Evolutionary conservation across 2,888 invertebrate genomes (phyloP).

Genomic region (Tipula confusa): DNA sequence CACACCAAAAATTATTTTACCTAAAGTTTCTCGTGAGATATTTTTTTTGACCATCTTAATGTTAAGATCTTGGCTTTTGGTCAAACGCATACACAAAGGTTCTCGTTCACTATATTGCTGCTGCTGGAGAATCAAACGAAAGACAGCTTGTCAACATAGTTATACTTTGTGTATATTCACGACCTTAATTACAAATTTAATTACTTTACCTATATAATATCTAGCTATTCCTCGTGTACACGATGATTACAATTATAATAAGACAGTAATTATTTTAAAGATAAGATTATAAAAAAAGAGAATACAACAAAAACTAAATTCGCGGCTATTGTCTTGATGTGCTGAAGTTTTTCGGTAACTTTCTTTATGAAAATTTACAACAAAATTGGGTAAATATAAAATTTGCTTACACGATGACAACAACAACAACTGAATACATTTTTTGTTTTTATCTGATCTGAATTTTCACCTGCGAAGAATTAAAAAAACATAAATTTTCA

Average conservation of each 20-base stretch:
- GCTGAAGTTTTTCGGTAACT: not conserved
- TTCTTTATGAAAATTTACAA: not conserved
- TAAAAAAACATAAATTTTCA: not conserved
- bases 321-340: not conserved
- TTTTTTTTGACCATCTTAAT: not conserved
- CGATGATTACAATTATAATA: not conserved
- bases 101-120: not conserved
- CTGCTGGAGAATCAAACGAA: too few relatives aligned
- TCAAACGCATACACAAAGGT: not conserved
- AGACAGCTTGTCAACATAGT: not conserved
- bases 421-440: not conserved
- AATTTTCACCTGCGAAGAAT: not conserved
- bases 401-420: conserved; percentile 7
- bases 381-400: not conserved
- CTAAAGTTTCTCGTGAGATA: not conserved
- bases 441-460: not conserved
- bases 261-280: not conserved
- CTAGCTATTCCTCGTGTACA: too few relatives aligned
- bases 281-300: not conserved
- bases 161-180: not conserved
- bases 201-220: not conserved
- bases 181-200: conserved; percentile 25
- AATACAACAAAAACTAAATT: not conserved
- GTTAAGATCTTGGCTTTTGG: not conserved
- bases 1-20: not conserved